A percentile compares a stretch with the other conserved stretches of the same genome.
phyloP scores from a whole-genome alignment of 2,113 vertebrate species.

The Lampris megalopsis region DNA sequence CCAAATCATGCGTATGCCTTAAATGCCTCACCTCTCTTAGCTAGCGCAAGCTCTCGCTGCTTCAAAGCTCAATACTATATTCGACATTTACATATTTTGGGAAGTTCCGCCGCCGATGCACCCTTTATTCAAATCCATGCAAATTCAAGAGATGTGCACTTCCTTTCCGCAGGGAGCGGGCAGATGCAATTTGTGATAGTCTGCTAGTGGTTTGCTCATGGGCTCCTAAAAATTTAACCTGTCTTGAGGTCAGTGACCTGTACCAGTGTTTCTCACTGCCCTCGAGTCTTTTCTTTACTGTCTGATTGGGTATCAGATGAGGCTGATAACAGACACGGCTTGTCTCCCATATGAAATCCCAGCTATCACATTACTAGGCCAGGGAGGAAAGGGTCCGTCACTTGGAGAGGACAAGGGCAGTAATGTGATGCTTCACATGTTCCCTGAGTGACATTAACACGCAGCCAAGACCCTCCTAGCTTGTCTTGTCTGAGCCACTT shows the following conservation, averaged over 20 bases:
- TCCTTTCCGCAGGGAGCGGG: too few relatives aligned
- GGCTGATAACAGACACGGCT: constrained; percentile 11
- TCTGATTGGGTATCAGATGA: constrained; percentile 39
- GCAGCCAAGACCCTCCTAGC: neutral
- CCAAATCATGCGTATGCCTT: too few relatives aligned
- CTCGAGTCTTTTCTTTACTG: constrained; percentile 17
- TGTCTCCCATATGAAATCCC: neutral
- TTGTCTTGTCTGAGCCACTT: neutral
- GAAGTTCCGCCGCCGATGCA: too few relatives aligned
- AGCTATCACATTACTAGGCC: neutral
- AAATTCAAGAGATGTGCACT: too few relatives aligned
- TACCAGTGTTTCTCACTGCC: constrained; percentile 22
- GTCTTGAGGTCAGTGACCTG: constrained; percentile 17
- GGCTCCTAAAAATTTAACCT: neutral
- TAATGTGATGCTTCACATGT: constrained; percentile 26
- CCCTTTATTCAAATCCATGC: too few relatives aligned
- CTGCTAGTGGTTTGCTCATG: neutral
- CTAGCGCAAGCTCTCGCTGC: too few relatives aligned
- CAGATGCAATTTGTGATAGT: too few relatives aligned
- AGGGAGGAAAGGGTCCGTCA: constrained; percentile 27
- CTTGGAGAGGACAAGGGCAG: constrained; percentile 15
- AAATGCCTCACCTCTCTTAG: too few relatives aligned
- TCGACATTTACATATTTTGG: too few relatives aligned
- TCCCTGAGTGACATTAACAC: neutral
- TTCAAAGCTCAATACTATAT: too few relatives aligned